Percentiles rank a stretch among this genome's conserved stretches.
These are phyloP conservation scores for Corythoichthys intestinalis DNA, from an alignment of 2,113 vertebrate genomes.

Conservation along the genomic window DNA sequence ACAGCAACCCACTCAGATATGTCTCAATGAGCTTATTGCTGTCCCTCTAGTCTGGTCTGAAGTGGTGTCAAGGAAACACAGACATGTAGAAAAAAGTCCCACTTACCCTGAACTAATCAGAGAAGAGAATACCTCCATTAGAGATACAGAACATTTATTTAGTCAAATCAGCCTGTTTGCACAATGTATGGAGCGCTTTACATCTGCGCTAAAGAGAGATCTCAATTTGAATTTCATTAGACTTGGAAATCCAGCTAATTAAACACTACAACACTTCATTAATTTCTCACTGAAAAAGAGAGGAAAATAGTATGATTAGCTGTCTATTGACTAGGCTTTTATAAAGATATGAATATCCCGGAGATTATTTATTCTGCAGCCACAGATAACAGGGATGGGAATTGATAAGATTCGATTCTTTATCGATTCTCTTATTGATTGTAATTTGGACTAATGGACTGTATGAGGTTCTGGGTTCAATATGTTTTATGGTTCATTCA, in stretches of 20 bases:
- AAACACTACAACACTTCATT: background rate
- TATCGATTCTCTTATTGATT: too few relatives aligned
- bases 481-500: too few relatives aligned
- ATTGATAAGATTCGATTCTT: too few relatives aligned
- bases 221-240: background rate
- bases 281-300: slow-evolving; percentile 2
- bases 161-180: background rate
- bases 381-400: background rate
- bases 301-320: slow-evolving; percentile 7
- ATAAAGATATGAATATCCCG: background rate
- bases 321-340: background rate
- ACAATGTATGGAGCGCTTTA: too few relatives aligned
- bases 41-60: background rate
- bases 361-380: background rate
- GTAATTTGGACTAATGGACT: too few relatives aligned
- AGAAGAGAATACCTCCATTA: background rate
- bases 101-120: background rate
- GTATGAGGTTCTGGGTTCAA: too few relatives aligned
- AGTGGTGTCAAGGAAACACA: background rate
- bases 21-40: background rate
- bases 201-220: background rate
- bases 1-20: background rate
- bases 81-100: background rate
- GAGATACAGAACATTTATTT: background rate
- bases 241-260: background rate